Evolutionary conservation across 2,797 vertebrate genomes (phyloP).

Genomic region (Mareca strepera): DNA sequence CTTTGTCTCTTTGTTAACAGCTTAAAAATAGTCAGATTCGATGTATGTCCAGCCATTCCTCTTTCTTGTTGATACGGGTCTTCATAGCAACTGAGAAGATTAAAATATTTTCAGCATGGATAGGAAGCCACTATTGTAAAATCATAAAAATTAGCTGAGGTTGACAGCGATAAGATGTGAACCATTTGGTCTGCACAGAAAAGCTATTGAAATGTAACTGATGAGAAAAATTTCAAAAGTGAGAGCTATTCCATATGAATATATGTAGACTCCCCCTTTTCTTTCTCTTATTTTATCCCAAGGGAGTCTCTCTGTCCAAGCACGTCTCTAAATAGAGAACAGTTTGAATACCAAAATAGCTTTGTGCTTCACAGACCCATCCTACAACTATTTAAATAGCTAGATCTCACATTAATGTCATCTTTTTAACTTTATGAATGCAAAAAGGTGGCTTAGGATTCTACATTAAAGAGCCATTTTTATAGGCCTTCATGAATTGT

Average conservation of each 20-base stretch:
- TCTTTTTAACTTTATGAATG: background rate
- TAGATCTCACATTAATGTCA: background rate
- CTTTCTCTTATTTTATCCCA: background rate
- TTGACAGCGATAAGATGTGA: background rate
- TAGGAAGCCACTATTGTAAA: background rate
- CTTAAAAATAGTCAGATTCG: background rate
- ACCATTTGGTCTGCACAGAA: background rate
- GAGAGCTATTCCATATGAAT: background rate
- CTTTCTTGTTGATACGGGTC: background rate
- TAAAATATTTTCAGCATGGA: background rate
- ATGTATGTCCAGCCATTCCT: background rate
- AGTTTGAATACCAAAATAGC: background rate
- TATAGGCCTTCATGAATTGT: background rate
- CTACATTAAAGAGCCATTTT: background rate
- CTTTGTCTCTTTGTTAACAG: background rate
- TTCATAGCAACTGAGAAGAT: background rate
- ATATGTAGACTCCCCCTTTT: background rate
- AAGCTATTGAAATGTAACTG: background rate
- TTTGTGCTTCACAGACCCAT: background rate
- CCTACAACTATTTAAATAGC: background rate
- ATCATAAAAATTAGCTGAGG: background rate
- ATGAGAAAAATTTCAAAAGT: background rate
- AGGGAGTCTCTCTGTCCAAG: background rate
- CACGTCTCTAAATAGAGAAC: background rate
- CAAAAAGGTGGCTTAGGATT: background rate